A percentile compares a stretch with the other conserved stretches of the same genome.
These are phyloP conservation scores for Eucidaris tribuloides DNA, from an alignment of 35 echinoderm and acorn worm genomes.

Conservation along the genomic window DNA sequence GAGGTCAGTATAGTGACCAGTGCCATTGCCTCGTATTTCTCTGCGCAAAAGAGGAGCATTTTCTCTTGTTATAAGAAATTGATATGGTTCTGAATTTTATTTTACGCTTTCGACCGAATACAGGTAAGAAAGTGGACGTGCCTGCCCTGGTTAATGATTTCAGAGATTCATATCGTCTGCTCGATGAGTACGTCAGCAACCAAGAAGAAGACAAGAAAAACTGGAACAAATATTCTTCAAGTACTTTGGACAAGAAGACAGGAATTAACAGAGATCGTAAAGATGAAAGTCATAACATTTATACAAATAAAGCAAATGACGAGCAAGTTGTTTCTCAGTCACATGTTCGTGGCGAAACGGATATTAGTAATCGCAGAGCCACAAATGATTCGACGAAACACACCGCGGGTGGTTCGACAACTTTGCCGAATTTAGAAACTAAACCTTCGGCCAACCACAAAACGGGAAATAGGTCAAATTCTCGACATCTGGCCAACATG, in stretches of 20 bases:
- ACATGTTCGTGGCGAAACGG: too few relatives aligned
- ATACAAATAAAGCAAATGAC: background rate
- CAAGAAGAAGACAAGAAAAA: background rate
- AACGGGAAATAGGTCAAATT: background rate
- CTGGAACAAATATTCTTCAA: background rate
- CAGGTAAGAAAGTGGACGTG: background rate
- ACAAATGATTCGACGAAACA: background rate
- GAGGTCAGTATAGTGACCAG: too few relatives aligned
- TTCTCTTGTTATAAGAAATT: too few relatives aligned
- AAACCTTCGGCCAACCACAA: background rate
- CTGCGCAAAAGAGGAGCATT: too few relatives aligned
- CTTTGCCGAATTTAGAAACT: background rate
- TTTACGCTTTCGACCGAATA: too few relatives aligned
- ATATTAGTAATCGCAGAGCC: too few relatives aligned
- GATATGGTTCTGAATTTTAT: too few relatives aligned
- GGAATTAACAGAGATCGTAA: background rate
- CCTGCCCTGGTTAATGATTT: background rate
- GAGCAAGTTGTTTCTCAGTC: too few relatives aligned
- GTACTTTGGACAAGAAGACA: background rate
- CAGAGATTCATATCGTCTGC: background rate
- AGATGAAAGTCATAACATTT: background rate
- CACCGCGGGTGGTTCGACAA: background rate
- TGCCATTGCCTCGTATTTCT: too few relatives aligned
- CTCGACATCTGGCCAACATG: background rate
- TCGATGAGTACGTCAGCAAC: background rate